These are phyloP conservation scores for Mimas tiliae DNA, from an alignment of 2,888 invertebrate genomes.

Conservation along the genomic window DNA sequence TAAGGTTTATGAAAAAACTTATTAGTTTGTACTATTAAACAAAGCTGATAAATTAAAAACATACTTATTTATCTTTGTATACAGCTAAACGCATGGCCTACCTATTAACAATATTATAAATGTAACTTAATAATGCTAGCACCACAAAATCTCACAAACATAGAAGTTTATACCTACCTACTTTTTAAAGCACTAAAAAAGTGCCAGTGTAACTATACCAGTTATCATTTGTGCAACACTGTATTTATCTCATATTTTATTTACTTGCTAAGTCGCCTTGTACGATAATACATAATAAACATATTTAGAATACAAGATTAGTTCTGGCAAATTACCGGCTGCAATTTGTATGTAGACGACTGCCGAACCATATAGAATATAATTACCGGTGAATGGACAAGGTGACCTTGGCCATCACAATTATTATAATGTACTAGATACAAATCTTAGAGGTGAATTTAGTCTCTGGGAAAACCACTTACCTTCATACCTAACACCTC, in stretches of 20 bases:
- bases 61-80: background rate
- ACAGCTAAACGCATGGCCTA: no score
- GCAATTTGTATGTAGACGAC: background rate
- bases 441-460: background rate
- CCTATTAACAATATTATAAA: no score
- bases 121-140: no score
- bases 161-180: no score
- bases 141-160: no score
- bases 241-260: background rate
- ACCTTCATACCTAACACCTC: slow-evolving; percentile 98
- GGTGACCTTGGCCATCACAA: slow-evolving; percentile 27
- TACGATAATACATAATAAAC: background rate
- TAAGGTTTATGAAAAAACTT: no score
- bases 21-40: no score
- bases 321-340: slow-evolving; percentile 2
- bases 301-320: slow-evolving; percentile 4
- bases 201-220: background rate
- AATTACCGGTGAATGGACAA: background rate
- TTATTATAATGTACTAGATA: background rate
- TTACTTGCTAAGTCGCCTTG: background rate
- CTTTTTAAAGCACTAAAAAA: background rate
- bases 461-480: slow-evolving; percentile 35
- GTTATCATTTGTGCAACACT: background rate
- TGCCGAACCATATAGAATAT: background rate
- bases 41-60: no score